Base-by-base conservation (phyloP, 2,888 invertebrate species). In the Vanessa cardui region DNA sequence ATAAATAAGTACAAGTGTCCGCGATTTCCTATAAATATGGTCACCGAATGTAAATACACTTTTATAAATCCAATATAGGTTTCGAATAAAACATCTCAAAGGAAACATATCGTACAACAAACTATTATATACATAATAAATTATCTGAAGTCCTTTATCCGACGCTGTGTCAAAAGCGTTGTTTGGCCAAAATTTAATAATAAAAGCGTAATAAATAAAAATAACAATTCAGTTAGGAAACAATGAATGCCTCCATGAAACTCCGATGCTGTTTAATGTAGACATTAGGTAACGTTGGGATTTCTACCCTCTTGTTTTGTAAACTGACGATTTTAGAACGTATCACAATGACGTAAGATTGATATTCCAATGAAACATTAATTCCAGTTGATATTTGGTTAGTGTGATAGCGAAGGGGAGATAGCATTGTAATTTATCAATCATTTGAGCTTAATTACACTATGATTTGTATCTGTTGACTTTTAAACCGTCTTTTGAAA, bases 251-350 rank as follows among this genome's bases (percentile, higher is more conserved):
- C 15, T 21, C 52, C 52, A 54, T 54, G 52, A 54, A 54, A 54
- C 52, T 73, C 72, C 65, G 68, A 71, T 67, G 67, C 68, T 73
- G 72, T 69, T 66, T 74, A 75, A 79, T 74, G 76, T 75, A 77
- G 72, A 76, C 72, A 78, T 73, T 54, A 54, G 52, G 52, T 54
- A 26, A 75, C 75, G 71, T 71, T 76, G n/a, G 62, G 6, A 18
- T 56, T 50, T 64, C 64, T 61, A 68, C 45, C 64, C 66, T 39
- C 56, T 33, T 46, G 15, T 56, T 62, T 21, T n/a, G 3, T 21
- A 16, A 21, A n/a, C 46, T 62, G 16, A 0, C 21, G 6, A 20
- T 62, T 46, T 33, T 62, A 15, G 21, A 49, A 44, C 31, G 44
- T 56, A 66, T 49, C 16, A 12, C 45, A 12, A 33, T n/a, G 46